Base-by-base conservation (phyloP, 1,140 invertebrate species). In the Cydia amplana region DNA sequence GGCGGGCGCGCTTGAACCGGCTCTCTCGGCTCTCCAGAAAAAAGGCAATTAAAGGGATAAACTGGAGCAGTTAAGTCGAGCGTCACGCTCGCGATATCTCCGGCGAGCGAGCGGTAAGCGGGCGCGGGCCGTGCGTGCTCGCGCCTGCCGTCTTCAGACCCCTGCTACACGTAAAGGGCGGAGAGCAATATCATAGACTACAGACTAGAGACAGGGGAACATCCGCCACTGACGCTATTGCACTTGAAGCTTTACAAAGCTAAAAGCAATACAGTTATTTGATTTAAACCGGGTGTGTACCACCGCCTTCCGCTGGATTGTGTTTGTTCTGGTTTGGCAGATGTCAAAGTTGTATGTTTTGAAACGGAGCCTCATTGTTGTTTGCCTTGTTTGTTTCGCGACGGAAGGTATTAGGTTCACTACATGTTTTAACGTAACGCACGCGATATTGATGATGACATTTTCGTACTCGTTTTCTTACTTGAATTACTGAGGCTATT, bases 191-290 rank as follows among this genome's bases (percentile, higher is more conserved):
- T 91, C 90, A 91, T 91, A 91, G 90, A 91, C 85, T 89, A 91
- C 88, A 90, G 84, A 79, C 83, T 84, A 77, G 83, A 89, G 83
- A 87, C 83, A 87, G 83, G 83, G 88, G 85, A 90, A 91, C 91
- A 91, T 87, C 88, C 86, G 83, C 83, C 83, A 85, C 83, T 83
- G 86, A 86, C 87, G 84, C 87, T 88, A 91, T 91, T 93, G 91
- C 90, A 91, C 89, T 91, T 89, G 87, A 91, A 90, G 88, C 85
- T 84, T 89, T 91, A 90, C 88, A 90, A 87, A 91, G 88, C 91
- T 93, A 88, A 89, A 90, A 91, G 89, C 91, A 91, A 91, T 91
- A 93, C 90, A 91, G 89, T 92, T 92, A 93, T 93, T 93, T 93
- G 90, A 91, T 93, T 93, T 93, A 90, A 93, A 87, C 85, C 87